These are phyloP conservation scores for Lordiphosa fenestrarum DNA, from an alignment of 2,888 invertebrate species.

Conservation along the genomic window DNA sequence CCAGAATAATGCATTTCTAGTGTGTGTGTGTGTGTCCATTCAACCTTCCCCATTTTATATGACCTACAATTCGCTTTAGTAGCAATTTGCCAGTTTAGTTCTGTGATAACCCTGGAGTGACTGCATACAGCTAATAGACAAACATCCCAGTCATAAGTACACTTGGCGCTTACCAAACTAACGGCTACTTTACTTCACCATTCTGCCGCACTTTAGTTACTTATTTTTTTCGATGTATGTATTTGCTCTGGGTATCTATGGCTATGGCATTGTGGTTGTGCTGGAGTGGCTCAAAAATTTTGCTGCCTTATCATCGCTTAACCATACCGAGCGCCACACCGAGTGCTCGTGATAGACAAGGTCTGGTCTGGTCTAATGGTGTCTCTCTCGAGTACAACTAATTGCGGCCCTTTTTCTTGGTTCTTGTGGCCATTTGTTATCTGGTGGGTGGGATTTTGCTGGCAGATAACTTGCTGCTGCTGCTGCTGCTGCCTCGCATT, in stretches of 20 bases:
- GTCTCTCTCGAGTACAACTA: conserved; percentile 6
- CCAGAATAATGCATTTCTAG: no score
- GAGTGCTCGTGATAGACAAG: conserved; percentile 13
- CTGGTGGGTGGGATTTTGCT: conserved; percentile 6
- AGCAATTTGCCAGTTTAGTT: no score
- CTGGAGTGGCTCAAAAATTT: neutral
- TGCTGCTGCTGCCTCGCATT: neutral
- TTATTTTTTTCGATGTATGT: neutral
- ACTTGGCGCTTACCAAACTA: neutral
- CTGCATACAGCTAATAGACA: neutral
- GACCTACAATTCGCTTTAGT: no score
- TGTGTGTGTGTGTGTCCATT: no score
- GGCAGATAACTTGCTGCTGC: conserved; percentile 6
- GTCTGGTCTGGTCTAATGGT: conserved; percentile 7
- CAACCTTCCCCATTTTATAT: no score
- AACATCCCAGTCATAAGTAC: conserved; percentile 2
- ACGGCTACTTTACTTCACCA: neutral
- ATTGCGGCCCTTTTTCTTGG: conserved; percentile 6
- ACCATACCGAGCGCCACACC: conserved; percentile 4
- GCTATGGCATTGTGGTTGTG: neutral
- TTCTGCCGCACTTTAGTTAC: neutral
- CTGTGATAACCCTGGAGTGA: neutral
- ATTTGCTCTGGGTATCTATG: conserved; percentile 10
- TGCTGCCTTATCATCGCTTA: conserved; percentile 5
- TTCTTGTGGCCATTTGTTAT: conserved; percentile 8